Evolutionary conservation across 2,888 invertebrate genomes (phyloP).

Genomic region (Scaptomyza flava): DNA sequence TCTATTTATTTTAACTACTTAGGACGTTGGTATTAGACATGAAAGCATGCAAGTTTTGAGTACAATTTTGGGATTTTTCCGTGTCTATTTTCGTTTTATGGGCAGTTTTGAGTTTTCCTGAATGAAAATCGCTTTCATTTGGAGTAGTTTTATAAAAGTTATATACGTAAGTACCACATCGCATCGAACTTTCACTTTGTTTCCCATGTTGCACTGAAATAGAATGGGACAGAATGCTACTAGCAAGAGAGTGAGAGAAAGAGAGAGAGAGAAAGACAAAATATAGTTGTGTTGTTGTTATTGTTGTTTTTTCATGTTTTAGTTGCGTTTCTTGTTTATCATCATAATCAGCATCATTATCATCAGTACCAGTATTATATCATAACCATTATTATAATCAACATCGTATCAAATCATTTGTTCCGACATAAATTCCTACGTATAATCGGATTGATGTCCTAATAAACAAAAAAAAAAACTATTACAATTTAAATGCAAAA

Average conservation of each 20-base stretch:
- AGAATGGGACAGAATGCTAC: slow-evolving; percentile 36
- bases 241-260: slow-evolving; percentile 25
- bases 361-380: slow-evolving; percentile 31
- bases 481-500: slow-evolving; percentile 31
- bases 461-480: slow-evolving; percentile 43
- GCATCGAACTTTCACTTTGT: slow-evolving; percentile 40
- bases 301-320: slow-evolving; percentile 31
- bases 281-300: slow-evolving; percentile 23
- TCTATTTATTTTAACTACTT: too few relatives aligned
- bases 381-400: slow-evolving; percentile 33
- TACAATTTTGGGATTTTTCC: too few relatives aligned
- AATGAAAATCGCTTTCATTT: too few relatives aligned
- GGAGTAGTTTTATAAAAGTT: too few relatives aligned
- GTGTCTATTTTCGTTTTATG: too few relatives aligned
- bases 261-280: slow-evolving; percentile 35
- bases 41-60: too few relatives aligned
- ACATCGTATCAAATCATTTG: slow-evolving; percentile 47
- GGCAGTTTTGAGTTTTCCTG: too few relatives aligned
- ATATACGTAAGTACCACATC: too few relatives aligned
- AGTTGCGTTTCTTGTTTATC: slow-evolving; percentile 48
- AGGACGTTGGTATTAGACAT: too few relatives aligned
- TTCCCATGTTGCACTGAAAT: slow-evolving; percentile 32
- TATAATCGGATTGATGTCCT: slow-evolving; percentile 34
- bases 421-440: slow-evolving; percentile 2
- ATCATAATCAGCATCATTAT: slow-evolving; percentile 36